These are phyloP conservation scores for Cephalotes varians DNA, from an alignment of 2,888 invertebrate genomes.

Conservation along the genomic window DNA sequence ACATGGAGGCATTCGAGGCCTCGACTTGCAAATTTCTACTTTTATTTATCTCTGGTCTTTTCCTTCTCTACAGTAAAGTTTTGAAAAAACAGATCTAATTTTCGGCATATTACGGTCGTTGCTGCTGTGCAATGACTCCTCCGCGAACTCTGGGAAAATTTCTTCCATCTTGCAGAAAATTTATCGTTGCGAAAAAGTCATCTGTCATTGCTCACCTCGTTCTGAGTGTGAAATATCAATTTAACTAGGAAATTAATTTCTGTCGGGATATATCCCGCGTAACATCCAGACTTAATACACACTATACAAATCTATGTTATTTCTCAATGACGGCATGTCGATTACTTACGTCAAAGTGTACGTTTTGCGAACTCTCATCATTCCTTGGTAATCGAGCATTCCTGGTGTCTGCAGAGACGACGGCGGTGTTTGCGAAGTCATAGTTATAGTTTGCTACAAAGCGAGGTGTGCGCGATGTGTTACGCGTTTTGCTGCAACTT, in stretches of 20 bases:
- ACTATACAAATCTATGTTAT: neutral
- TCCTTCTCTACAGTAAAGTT: neutral
- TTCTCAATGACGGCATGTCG: neutral
- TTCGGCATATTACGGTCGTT: neutral
- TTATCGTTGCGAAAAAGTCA: neutral
- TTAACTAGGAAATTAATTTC: neutral
- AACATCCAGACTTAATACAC: neutral
- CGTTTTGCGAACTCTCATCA: constrained; percentile 43
- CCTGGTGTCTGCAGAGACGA: constrained; percentile 17
- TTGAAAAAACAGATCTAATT: neutral
- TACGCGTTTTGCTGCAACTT: constrained; percentile 50
- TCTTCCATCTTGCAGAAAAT: neutral
- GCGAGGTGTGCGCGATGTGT: constrained; percentile 36
- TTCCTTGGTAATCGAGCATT: constrained; percentile 7
- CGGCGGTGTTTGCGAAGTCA: constrained; percentile 42
- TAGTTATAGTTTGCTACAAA: constrained; percentile 47
- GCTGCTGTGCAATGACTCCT: neutral
- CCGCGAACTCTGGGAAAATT: neutral
- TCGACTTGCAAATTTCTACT: constrained; percentile 15
- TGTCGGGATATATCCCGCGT: neutral
- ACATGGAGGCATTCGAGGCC: neutral
- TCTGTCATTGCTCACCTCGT: neutral
- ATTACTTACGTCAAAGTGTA: constrained; percentile 18
- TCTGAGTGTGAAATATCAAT: neutral
- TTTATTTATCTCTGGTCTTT: neutral